A percentile compares a stretch with the other conserved stretches of the same genome.
Conservation (phyloP, 1,140 invertebrate genomes). For the Zaprionus kolodkinae region DNA sequence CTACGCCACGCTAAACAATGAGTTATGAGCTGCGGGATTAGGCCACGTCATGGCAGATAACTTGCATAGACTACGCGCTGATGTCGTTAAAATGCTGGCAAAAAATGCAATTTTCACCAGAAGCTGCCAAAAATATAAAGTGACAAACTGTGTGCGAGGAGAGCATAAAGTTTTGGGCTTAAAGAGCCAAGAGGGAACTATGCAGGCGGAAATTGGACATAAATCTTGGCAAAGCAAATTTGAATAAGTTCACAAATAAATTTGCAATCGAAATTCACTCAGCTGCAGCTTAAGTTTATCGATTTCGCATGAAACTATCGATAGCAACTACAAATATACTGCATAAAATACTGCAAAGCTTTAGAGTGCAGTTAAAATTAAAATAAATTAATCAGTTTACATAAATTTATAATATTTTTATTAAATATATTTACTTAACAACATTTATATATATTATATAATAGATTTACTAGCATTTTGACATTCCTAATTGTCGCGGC, state of each 20-base stretch:
- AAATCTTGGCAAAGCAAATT: not conserved
- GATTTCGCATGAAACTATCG: no score
- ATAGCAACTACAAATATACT: no score
- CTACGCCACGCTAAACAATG: conserved; percentile 9
- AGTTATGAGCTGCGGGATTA: conserved; percentile 35
- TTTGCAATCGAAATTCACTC: not conserved
- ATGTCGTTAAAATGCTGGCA: conserved; percentile 8
- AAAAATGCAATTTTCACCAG: conserved; percentile 25
- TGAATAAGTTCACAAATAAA: not conserved
- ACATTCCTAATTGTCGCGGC: not conserved
- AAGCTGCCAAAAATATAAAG: conserved; percentile 5
- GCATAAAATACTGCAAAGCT: no score
- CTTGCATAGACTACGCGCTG: not conserved
- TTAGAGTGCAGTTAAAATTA: no score
- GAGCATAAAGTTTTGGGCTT: not conserved
- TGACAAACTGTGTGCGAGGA: conserved; percentile 1
- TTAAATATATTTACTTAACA: no score
- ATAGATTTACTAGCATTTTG: not conserved
- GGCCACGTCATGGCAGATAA: conserved; percentile 18
- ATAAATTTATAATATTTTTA: no score
- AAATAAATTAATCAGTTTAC: no score
- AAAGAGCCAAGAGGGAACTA: not conserved
- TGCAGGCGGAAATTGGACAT: not conserved
- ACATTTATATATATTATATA: no score
- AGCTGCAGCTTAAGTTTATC: no score